Evolutionary conservation across 2,113 vertebrate genomes (phyloP).

Genomic region (Carassius auratus): DNA sequence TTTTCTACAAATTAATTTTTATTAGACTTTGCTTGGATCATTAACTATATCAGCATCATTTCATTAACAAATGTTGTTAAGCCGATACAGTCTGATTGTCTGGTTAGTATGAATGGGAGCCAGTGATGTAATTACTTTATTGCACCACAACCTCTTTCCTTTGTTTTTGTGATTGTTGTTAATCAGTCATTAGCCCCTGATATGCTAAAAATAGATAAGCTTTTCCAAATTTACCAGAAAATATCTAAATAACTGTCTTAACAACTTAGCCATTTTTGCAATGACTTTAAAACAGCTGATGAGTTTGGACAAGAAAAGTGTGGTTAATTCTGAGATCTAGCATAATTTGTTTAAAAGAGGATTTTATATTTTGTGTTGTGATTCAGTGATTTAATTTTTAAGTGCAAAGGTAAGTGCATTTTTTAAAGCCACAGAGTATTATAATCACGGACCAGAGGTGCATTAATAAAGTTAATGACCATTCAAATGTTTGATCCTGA

Average conservation of each 20-base stretch:
- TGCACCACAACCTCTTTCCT: neutral
- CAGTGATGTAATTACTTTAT: slow-evolving; percentile 30
- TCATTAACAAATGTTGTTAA: slow-evolving; percentile 38
- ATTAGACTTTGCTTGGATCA: slow-evolving; percentile 27
- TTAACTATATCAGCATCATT: slow-evolving; percentile 38
- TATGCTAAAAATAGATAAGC: neutral
- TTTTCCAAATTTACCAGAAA: neutral
- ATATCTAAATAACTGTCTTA: neutral
- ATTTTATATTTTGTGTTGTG: neutral
- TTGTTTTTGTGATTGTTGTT: neutral
- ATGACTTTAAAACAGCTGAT: no score
- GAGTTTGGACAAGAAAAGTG: neutral
- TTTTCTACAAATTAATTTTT: slow-evolving; percentile 27
- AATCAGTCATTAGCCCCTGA: neutral
- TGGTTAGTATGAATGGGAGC: neutral
- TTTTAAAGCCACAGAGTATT: no score
- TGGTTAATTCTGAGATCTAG: neutral
- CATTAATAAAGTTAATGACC: neutral
- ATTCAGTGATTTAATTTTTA: neutral
- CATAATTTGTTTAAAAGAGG: neutral
- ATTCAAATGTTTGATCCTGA: neutral
- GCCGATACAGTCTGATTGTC: slow-evolving; percentile 21
- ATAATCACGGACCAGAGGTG: neutral
- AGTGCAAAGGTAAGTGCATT: neutral
- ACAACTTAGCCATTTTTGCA: neutral